Evolutionary conservation across 2,797 vertebrate genomes (phyloP), one percentile per base, ranked within the genome.

Genomic region (Eulemur mongoz): DNA sequence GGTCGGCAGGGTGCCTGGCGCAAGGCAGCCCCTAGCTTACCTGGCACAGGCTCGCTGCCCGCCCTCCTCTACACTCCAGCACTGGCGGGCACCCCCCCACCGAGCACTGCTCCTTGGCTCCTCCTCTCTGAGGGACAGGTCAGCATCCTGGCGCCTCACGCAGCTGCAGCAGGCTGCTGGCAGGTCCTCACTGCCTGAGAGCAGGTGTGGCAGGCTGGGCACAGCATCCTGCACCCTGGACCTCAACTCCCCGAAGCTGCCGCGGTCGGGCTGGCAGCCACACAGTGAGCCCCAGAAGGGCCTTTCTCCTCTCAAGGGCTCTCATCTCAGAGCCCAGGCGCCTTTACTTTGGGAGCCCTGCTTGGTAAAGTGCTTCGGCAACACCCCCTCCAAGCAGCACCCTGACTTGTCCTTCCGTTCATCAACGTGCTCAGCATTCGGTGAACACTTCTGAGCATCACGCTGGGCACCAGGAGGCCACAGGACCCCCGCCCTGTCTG

Each of bases 271-370:
- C 96, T 57, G 88, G 83, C 90, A 94, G 90, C 83, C 79, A 50
- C 80, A 79, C 94, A 93, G 48, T 97, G 94, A 96, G 69, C 84
- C 94, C 96, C 78, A 94, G 89, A 95, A 97, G 92, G 85, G 35
- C 75, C 94, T 95, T 93, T 94, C 81, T 94, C 88, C 94, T 93
- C 96, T 97, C 75, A 43, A 88, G 94, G 84, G 90, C 72, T 97
- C 89, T 96, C 90, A 59, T 92, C 85, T 89, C 82, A 75, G 72
- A 94, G 72, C 92, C 89, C 94, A 93, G 95, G 90, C 5, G 7
- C 94, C 92, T 97, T 95, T 96, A 93, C 94, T 94, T 94, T 48
- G 80, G 91, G 92, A 96, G 84, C 50, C 86, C 48, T 43, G 40
- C 93, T 96, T 83, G 27, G 38, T 85, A 54, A 94, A 96, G 92